These are phyloP conservation scores for Chaetodon trifasciatus DNA, from an alignment of 2,797 vertebrate species.

Conservation along the genomic window DNA sequence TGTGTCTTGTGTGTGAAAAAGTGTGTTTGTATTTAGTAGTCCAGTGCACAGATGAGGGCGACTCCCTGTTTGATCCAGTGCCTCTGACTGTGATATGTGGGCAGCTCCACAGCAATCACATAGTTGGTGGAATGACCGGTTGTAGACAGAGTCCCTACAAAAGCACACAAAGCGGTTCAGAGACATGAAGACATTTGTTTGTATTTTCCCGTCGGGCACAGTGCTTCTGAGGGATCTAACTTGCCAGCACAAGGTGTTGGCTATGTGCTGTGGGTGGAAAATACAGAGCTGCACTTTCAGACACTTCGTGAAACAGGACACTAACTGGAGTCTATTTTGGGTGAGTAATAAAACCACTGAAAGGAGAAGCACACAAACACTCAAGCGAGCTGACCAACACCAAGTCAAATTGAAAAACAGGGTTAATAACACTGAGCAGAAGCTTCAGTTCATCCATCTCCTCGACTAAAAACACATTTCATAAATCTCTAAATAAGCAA, in stretches of 20 bases:
- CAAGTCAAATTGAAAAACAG: constrained; percentile 14
- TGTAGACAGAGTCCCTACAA: constrained; percentile 90
- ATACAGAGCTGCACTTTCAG: constrained; percentile 71
- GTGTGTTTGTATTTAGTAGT: constrained; percentile 84
- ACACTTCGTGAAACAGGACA: constrained; percentile 75
- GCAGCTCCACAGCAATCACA: constrained; percentile 92
- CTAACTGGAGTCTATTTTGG: constrained; percentile 78
- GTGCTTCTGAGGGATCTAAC: constrained; percentile 23
- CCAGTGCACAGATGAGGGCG: constrained; percentile 92
- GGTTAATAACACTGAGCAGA: constrained; percentile 1
- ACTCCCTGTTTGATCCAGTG: constrained; percentile 95
- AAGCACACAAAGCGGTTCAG: constrained; percentile 43
- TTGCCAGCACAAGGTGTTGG: constrained; percentile 41
- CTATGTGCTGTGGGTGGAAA: constrained; percentile 67
- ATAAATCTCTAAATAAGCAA: neutral
- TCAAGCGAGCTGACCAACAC: constrained; percentile 19
- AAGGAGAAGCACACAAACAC: constrained; percentile 61
- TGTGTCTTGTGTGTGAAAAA: neutral
- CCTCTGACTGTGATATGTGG: constrained; percentile 81
- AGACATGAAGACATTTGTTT: neutral
- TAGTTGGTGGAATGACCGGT: constrained; percentile 94
- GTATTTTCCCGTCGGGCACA: constrained; percentile 21
- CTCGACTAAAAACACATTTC: neutral
- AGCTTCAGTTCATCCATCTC: neutral
- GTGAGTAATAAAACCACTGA: constrained; percentile 73